Conservation (phyloP, 2,113 vertebrate species). For the Castor canadensis region DNA sequence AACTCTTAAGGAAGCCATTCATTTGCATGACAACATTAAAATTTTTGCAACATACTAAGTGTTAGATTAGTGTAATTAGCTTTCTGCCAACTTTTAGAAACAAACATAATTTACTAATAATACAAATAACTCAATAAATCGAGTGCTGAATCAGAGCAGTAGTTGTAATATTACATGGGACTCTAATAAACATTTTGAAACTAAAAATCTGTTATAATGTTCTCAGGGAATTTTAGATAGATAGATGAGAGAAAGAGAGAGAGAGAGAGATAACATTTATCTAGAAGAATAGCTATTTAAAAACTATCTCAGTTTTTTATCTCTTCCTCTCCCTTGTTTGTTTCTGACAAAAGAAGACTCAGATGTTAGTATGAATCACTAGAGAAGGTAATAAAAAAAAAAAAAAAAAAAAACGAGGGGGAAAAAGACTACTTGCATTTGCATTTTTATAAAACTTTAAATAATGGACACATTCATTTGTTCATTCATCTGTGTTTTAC, state of each 20-base stretch:
- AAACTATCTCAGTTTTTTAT: conserved; percentile 13
- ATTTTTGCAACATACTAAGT: neutral
- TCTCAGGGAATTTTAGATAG: neutral
- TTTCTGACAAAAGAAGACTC: neutral
- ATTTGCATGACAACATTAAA: neutral
- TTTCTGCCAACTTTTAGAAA: conserved; percentile 11
- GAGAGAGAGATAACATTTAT: neutral
- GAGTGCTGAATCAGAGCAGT: neutral
- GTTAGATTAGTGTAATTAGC: neutral
- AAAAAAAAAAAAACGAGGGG: too few relatives aligned
- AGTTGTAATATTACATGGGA: neutral
- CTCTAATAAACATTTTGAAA: neutral
- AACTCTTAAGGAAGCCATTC: conserved; percentile 23
- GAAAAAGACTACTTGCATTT: neutral
- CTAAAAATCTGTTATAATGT: neutral
- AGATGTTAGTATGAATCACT: neutral
- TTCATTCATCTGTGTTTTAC: neutral
- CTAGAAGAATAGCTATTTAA: neutral
- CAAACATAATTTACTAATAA: conserved; percentile 45
- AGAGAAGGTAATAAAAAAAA: neutral
- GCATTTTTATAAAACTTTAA: neutral
- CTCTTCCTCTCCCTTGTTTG: neutral
- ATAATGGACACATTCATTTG: neutral
- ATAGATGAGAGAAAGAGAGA: neutral
- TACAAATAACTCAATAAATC: conserved; percentile 14